Conservation (phyloP, 2,797 vertebrate species). For the Melanotaenia boesemani region DNA sequence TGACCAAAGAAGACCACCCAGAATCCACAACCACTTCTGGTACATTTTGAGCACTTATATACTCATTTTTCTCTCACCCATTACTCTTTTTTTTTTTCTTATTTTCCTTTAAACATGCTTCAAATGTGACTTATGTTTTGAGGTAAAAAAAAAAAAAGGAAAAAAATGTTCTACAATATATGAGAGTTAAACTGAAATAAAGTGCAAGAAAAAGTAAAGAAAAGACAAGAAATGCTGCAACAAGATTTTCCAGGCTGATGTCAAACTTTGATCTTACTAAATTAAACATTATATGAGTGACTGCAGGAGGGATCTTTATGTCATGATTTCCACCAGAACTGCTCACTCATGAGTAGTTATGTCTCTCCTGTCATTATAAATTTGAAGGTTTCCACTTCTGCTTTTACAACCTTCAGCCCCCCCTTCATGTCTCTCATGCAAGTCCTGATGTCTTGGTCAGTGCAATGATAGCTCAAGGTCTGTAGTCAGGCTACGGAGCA, state of each 20-base stretch:
- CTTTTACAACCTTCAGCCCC: slow-evolving; percentile 32
- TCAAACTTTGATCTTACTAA: not conserved
- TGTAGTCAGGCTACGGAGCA: slow-evolving; percentile 62
- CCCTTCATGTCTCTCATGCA: not conserved
- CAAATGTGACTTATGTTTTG: slow-evolving; percentile 30
- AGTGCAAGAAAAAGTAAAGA: not conserved
- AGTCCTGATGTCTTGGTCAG: slow-evolving; percentile 47
- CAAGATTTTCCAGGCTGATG: not conserved
- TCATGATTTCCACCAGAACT: slow-evolving; percentile 24
- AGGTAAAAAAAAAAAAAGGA: slow-evolving; percentile 13
- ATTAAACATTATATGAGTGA: slow-evolving; percentile 5
- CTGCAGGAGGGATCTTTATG: not conserved
- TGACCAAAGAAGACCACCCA: slow-evolving; percentile 72
- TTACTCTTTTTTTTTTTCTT: slow-evolving; percentile 16
- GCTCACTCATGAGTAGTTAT: slow-evolving; percentile 24
- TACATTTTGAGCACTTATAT: slow-evolving; percentile 47
- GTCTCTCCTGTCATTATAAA: slow-evolving; percentile 34
- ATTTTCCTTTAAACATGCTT: not conserved
- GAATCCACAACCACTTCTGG: slow-evolving; percentile 31
- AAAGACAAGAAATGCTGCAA: not conserved
- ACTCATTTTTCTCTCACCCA: slow-evolving; percentile 52
- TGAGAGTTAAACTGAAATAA: slow-evolving; percentile 5
- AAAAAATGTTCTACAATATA: not conserved
- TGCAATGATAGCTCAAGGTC: slow-evolving; percentile 59
- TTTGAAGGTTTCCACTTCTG: slow-evolving; percentile 39